Evolutionary conservation across 2,888 invertebrate genomes (phyloP).

Genomic region (Oxytorus armatus): DNA sequence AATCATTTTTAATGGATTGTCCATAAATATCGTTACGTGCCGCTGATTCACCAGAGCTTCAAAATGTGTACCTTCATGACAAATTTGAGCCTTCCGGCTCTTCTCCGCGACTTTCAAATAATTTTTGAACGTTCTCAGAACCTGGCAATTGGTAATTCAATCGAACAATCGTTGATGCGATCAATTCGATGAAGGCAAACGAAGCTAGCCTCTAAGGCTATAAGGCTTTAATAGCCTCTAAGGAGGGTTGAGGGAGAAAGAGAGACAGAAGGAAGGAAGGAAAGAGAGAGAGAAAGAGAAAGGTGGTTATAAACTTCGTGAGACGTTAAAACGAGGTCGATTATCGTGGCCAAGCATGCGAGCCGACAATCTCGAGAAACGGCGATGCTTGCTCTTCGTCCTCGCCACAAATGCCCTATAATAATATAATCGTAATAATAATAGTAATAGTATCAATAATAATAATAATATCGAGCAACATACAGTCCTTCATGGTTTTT

Average conservation of each 20-base stretch:
- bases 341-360: constrained; percentile 70
- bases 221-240: too few relatives aligned
- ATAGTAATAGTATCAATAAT: constrained; percentile 11
- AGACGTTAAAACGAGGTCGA: constrained; percentile 68
- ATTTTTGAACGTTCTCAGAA: not conserved
- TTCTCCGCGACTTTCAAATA: not conserved
- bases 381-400: constrained; percentile 63
- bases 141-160: not conserved
- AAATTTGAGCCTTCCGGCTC: too few relatives aligned
- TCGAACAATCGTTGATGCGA: too few relatives aligned
- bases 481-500: constrained; percentile 50
- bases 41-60: too few relatives aligned
- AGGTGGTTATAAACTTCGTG: constrained; percentile 35
- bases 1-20: not conserved
- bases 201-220: too few relatives aligned
- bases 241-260: too few relatives aligned
- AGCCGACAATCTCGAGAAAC: constrained; percentile 61
- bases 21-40: not conserved
- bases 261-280: too few relatives aligned
- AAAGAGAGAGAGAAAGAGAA: constrained; percentile 24
- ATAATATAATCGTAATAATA: constrained; percentile 9
- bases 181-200: too few relatives aligned
- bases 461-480: constrained; percentile 28
- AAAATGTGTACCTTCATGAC: too few relatives aligned
- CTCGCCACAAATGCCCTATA: constrained; percentile 17